Base-by-base conservation (phyloP, 2,113 vertebrate genomes). In the Vidua macroura region DNA sequence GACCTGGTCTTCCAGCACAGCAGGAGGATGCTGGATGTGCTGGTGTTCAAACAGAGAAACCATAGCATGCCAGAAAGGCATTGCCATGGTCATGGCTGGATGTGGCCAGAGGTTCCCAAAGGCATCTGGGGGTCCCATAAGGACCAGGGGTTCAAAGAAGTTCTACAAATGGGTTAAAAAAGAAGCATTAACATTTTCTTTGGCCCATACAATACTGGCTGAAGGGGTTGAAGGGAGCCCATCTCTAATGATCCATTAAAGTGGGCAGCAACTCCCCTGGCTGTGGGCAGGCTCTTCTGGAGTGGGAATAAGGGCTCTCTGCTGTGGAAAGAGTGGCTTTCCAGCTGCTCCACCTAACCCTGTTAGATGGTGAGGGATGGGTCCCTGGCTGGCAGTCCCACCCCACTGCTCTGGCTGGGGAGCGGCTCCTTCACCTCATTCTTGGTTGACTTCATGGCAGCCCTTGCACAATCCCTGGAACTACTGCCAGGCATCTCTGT, bases 401-500 rank as follows among this genome's bases (percentile, higher is more conserved):
- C 33, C 39, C 41, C 49, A 5, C 64, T 46, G 53, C 41, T 44
- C 30, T 11, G 14, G 18, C 49, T 79, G 70, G 53, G 74, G 80
- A 95, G 84, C 0, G 1, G 63, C 63, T 88, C 64, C 75, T 55
- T 31, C 24, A 20, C 59, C 48, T 83, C 62, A n/a, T 66, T 86
- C 70, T 58, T 77, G 46, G 33, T 77, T 88, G 89, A 59, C 67
- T 94, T 89, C 75, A 88, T 64, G 91, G 90, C 84, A 95, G 82
- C 46, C 48, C 78, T 94, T 83, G 75, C 85, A 90, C 67, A 95
- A 96, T 35, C 39, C 24, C 39, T 74, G 87, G 78, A 89, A 83
- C 73, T 20, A 19, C 46, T 91, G 78, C 93, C 91, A 91, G 75
- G 70, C 82, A 93, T 55, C 74, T 76, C 81, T 95, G 53, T 69